Evolutionary conservation across 2,113 vertebrate species (phyloP).

Genomic region (Platichthys flesus): DNA sequence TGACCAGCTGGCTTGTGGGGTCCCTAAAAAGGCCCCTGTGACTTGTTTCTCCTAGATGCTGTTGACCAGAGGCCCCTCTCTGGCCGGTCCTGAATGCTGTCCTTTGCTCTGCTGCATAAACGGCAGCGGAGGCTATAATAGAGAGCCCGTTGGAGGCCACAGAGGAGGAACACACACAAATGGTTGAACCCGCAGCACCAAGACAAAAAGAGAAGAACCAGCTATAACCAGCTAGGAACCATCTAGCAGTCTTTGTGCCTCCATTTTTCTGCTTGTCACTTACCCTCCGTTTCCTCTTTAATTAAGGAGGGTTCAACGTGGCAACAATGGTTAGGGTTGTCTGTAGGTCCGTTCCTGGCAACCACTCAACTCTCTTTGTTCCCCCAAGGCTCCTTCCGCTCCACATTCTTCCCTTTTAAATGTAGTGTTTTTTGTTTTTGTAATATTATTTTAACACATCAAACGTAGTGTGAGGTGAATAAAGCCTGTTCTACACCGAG

Average conservation of each 20-base stretch:
- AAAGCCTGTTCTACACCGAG: slow-evolving; percentile 39
- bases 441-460: slow-evolving; percentile 58
- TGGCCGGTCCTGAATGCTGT: slow-evolving; percentile 69
- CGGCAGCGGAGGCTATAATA: slow-evolving; percentile 51
- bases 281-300: slow-evolving; percentile 70
- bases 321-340: slow-evolving; percentile 70
- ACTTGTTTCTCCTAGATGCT: slow-evolving; percentile 74
- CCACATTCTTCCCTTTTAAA: slow-evolving; percentile 47
- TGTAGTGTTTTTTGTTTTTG: slow-evolving; percentile 37
- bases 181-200: slow-evolving; percentile 52
- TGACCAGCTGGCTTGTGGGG: slow-evolving; percentile 64
- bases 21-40: slow-evolving; percentile 54
- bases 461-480: slow-evolving; percentile 58
- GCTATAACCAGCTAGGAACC: slow-evolving; percentile 83
- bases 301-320: slow-evolving; percentile 72
- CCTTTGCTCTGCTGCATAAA: slow-evolving; percentile 72
- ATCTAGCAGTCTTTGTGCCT: slow-evolving; percentile 75
- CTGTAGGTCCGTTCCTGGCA: slow-evolving; percentile 67
- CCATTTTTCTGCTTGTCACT: slow-evolving; percentile 77
- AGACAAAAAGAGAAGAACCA: slow-evolving; percentile 80
- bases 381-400: slow-evolving; percentile 43
- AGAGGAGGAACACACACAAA: slow-evolving; percentile 63
- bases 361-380: slow-evolving; percentile 44
- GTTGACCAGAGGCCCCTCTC: slow-evolving; percentile 58
- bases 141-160: slow-evolving; percentile 52